Evolutionary conservation across 1,140 invertebrate species (phyloP), one percentile per base, ranked within the genome.

Genomic region (Hypsibius dujardini): DNA sequence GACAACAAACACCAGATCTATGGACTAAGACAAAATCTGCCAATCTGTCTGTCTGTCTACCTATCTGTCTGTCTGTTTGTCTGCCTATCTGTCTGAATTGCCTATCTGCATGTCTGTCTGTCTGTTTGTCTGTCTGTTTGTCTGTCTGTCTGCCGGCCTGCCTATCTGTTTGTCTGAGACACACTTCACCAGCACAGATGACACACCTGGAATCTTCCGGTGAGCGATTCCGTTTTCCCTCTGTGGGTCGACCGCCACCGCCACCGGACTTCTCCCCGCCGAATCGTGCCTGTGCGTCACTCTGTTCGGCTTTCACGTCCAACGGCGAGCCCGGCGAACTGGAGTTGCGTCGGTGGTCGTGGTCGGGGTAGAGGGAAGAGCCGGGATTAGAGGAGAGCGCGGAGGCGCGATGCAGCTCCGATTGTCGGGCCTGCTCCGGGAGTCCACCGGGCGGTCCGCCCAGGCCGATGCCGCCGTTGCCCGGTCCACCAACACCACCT

Each of bases 391-490:
- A 72, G 62, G 70, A 75, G 2, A 59, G 47, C 45, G 46, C 45
- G 62, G 40, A 46, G 14, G 71, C n/a, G 1, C 71, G 46, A 3
- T 59, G 70, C 70, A 46, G 70, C 15, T 47, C 42, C 3, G 2
- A 42, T 28, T 3, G 71, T 14, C 47, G 70, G 45, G 2, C 45
- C 2, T 42, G 71, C 70, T 46, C 45, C 28, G 76, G 77, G 45
- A 79, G 74, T 2, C 77, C 76, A 47, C 3, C 7, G 70, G 7
- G 7, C 7, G 28, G 70, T n/a, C n/a, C n/a, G n/a, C n/a, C n/a
- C n/a, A n/a, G n/a, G n/a, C n/a, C n/a, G n/a, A n/a, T n/a, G n/a
- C n/a, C n/a, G n/a, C n/a, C n/a, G n/a, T n/a, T n/a, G n/a, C n/a
- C n/a, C n/a, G n/a, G n/a, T n/a, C n/a, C n/a, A n/a, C n/a, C n/a